These are phyloP conservation scores for Lochmaea crataegi DNA, from an alignment of 2,888 invertebrate species.

Conservation along the genomic window DNA sequence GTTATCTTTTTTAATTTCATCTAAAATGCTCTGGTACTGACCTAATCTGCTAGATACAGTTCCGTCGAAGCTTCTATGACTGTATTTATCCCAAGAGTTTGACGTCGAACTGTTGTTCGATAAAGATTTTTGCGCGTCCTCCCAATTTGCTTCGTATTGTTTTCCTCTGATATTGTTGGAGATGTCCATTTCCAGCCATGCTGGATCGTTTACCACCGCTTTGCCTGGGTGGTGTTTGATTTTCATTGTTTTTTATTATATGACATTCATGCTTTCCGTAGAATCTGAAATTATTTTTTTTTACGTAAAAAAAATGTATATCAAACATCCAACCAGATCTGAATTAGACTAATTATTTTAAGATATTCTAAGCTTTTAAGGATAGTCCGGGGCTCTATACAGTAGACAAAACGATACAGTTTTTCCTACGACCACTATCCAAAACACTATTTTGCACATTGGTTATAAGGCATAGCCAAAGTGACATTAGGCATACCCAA, in stretches of 20 bases:
- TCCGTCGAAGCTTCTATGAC: slow-evolving; percentile 54
- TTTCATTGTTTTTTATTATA: slow-evolving; percentile 71
- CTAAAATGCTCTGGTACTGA: slow-evolving; percentile 59
- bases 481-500: no score
- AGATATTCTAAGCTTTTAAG: no score
- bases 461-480: no score
- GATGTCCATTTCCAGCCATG: slow-evolving; percentile 74
- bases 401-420: no score
- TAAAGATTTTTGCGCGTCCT: slow-evolving; percentile 74
- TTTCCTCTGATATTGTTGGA: slow-evolving; percentile 76
- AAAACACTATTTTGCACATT: no score
- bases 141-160: slow-evolving; percentile 88
- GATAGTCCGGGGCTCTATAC: no score
- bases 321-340: no score
- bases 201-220: slow-evolving; percentile 74
- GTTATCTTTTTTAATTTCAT: slow-evolving; percentile 55
- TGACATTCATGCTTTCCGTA: no score
- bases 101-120: slow-evolving; percentile 62
- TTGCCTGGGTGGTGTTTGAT: slow-evolving; percentile 87
- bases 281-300: slow-evolving; percentile 40
- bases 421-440: no score
- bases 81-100: slow-evolving; percentile 60
- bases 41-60: slow-evolving; percentile 62
- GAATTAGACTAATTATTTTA: no score
- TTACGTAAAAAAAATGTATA: not conserved